These are phyloP conservation scores for Caenorhabditis inopinata DNA, from an alignment of 1,140 invertebrate species.

Conservation along the genomic window DNA sequence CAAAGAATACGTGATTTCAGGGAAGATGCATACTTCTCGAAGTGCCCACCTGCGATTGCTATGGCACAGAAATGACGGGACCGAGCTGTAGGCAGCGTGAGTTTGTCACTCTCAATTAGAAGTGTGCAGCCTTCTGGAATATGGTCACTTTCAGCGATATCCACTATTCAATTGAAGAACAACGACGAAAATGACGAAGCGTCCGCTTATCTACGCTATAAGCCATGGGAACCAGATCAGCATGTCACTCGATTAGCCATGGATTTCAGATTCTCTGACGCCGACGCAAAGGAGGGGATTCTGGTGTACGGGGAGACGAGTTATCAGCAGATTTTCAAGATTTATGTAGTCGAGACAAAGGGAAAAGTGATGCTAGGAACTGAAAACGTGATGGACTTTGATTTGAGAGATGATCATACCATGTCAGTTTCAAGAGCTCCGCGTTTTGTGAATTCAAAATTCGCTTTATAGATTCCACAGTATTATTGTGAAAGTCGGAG, in stretches of 20 bases:
- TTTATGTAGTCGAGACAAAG: slow-evolving; percentile 31
- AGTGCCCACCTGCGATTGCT: slow-evolving; percentile 39
- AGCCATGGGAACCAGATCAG: slow-evolving; percentile 20
- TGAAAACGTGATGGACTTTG: slow-evolving; percentile 3
- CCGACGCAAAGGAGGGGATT: slow-evolving; percentile 29
- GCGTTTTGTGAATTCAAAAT: neutral
- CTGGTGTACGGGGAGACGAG: slow-evolving; percentile 9
- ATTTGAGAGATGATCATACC: neutral
- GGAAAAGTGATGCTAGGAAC: slow-evolving; percentile 19
- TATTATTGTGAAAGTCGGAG: neutral
- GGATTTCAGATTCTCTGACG: slow-evolving; percentile 33
- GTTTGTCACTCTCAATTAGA: neutral
- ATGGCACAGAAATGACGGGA: slow-evolving; percentile 12
- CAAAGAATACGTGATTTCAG: neutral
- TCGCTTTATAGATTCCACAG: slow-evolving; percentile 1
- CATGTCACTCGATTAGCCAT: slow-evolving; percentile 16
- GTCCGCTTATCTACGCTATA: neutral
- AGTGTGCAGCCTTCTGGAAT: too few species aligned
- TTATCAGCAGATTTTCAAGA: neutral
- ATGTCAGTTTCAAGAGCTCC: neutral
- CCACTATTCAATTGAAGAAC: slow-evolving; percentile 18
- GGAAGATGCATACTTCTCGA: slow-evolving; percentile 22
- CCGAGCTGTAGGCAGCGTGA: slow-evolving; percentile 27
- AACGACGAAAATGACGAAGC: slow-evolving; percentile 25
- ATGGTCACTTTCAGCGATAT: neutral